A percentile compares a stretch with the other conserved stretches of the same genome.
Evolutionary conservation across 35 echinoderm and acorn worm genomes (phyloP).

Genomic region (Ophiothrix spiculata): DNA sequence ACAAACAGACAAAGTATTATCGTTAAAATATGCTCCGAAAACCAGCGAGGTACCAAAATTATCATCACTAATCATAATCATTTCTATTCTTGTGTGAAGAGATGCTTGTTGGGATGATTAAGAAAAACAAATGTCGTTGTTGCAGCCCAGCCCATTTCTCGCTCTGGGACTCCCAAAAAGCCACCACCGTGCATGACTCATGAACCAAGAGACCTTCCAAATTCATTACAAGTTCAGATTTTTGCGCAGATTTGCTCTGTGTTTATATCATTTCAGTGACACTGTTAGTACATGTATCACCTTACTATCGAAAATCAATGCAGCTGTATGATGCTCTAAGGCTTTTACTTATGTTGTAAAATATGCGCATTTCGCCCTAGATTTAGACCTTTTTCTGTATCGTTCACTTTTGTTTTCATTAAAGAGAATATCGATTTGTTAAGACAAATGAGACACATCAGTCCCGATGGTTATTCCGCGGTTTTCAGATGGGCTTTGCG

Average conservation of each 20-base stretch:
- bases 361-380: slow-evolving; percentile 6
- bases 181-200: background rate
- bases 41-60: too few species aligned
- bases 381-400: background rate
- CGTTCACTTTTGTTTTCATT: slow-evolving; percentile 9
- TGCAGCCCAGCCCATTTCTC: background rate
- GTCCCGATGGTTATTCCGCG: background rate
- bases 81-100: too few species aligned
- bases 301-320: background rate
- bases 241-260: background rate
- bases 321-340: background rate
- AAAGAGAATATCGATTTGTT: background rate
- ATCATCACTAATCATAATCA: too few species aligned
- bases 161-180: background rate
- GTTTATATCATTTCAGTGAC: slow-evolving; percentile 1
- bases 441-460: background rate
- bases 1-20: too few species aligned
- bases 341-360: background rate
- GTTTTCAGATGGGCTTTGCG: too few species aligned
- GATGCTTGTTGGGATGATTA: too few species aligned
- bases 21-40: too few species aligned
- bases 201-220: background rate
- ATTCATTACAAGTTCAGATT: background rate
- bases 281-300: background rate
- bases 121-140: background rate